Conservation (phyloP, 2,888 invertebrate species). For the Papilio gigon region DNA sequence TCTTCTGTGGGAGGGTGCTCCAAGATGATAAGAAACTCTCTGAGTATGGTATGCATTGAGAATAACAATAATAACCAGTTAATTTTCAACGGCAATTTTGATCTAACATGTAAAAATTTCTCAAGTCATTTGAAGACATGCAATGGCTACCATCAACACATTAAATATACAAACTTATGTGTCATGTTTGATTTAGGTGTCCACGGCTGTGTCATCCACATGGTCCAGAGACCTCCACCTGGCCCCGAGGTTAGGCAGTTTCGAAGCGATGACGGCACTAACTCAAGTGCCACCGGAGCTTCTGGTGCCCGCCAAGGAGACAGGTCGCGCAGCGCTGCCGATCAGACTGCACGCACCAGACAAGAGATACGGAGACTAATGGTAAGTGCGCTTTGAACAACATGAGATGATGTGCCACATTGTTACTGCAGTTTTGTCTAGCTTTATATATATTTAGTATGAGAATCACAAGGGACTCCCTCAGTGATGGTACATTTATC, state of each 20-base stretch:
- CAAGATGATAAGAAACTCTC: constrained; percentile 92
- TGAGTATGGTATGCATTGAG: constrained; percentile 87
- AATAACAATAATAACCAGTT: neutral
- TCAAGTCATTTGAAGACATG: too few species aligned
- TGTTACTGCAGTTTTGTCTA: too few species aligned
- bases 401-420: too few species aligned
- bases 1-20: constrained; percentile 96
- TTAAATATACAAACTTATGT: neutral
- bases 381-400: constrained; percentile 43
- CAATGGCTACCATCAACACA: too few species aligned
- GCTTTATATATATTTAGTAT: too few species aligned
- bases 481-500: too few species aligned
- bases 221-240: constrained; percentile 94
- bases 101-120: too few species aligned
- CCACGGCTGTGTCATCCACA: constrained; percentile 94
- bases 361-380: constrained; percentile 57
- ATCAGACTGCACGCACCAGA: constrained; percentile 39
- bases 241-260: constrained; percentile 48
- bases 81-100: too few species aligned
- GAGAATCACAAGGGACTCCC: too few species aligned
- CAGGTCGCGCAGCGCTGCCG: constrained; percentile 17
- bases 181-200: constrained; percentile 84
- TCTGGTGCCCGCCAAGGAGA: constrained; percentile 2
- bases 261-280: constrained; percentile 30
- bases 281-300: too few species aligned